Evolutionary conservation across 2,888 invertebrate genomes (phyloP), one percentile per base, ranked within the genome.

Genomic region (Lottia scabra): DNA sequence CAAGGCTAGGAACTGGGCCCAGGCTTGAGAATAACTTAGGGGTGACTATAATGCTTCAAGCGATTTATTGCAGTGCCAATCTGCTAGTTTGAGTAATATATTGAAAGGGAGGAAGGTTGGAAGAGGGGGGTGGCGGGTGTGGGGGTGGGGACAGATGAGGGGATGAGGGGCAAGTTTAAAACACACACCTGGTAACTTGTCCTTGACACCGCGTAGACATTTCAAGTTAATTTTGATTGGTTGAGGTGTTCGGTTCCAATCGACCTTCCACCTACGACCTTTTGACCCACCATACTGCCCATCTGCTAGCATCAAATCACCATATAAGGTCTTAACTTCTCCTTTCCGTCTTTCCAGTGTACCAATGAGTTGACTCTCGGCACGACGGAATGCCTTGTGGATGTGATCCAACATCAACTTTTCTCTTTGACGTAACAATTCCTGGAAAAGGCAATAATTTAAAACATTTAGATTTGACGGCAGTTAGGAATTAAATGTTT

Each of bases 171-270:
- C 5, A 8, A 6, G 5, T 38, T 10, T 38, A 77, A 75, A 45
- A 72, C 0, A 65, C 64, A 30, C 76, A 87, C 88, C 82, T 72
- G 88, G 88, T n/a, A 87, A 73, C 77, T 88, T 88, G 79, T 88
- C 86, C 77, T 85, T 85, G 43, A 88, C 84, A 5, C 88, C 88
- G 65, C 88, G 73, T 43, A 88, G 80, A 78, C 84, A 86, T 65
- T 84, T 84, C 65, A 88, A 75, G 68, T 88, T 88, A 72, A 88
- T 79, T 76, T 88, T 85, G 65, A 88, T 83, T 6, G 88, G 88
- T 74, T 88, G 88, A 23, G 88, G 88, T 0, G 87, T 86, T 46
- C 78, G 80, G 74, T 87, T 81, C 88, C 88, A 88, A 79, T 88
- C 88, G 0, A 88, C 85, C 79, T 87, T 87, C 87, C 87, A 88